Evolutionary conservation across 2,113 vertebrate genomes (phyloP).

Genomic region (Anolis sagrei): DNA sequence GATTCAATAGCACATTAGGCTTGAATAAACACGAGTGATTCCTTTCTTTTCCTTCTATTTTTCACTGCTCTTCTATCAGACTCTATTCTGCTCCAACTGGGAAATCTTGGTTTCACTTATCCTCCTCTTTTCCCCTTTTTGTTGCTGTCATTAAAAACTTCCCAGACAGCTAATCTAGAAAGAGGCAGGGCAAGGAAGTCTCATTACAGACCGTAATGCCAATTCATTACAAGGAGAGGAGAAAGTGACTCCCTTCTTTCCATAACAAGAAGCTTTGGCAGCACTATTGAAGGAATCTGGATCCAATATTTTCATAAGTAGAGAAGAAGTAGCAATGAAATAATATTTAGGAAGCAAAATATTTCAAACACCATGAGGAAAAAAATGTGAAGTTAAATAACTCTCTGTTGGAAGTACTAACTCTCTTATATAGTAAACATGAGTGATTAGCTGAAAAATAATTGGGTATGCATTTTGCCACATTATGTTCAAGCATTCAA

Average conservation of each 20-base stretch:
- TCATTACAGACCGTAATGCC: neutral
- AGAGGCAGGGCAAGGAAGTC: neutral
- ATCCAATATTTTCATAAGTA: no score
- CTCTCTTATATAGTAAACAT: neutral
- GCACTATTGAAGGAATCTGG: neutral
- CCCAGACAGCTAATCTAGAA: neutral
- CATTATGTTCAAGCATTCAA: neutral
- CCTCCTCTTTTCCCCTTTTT: neutral
- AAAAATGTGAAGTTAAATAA: neutral
- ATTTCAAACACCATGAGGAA: neutral
- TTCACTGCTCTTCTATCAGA: no score
- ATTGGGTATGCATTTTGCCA: neutral
- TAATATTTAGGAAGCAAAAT: neutral
- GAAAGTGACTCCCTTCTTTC: neutral
- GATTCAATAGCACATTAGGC: no score
- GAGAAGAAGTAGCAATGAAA: neutral
- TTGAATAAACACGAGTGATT: no score
- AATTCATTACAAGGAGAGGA: neutral
- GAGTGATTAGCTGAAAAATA: neutral
- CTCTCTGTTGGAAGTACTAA: neutral
- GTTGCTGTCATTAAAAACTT: neutral
- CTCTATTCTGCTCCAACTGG: neutral
- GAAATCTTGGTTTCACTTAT: neutral
- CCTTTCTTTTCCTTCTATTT: neutral
- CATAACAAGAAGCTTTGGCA: neutral